Evolutionary conservation across 2,113 vertebrate genomes (phyloP).

Genomic region (Agelaius tricolor): DNA sequence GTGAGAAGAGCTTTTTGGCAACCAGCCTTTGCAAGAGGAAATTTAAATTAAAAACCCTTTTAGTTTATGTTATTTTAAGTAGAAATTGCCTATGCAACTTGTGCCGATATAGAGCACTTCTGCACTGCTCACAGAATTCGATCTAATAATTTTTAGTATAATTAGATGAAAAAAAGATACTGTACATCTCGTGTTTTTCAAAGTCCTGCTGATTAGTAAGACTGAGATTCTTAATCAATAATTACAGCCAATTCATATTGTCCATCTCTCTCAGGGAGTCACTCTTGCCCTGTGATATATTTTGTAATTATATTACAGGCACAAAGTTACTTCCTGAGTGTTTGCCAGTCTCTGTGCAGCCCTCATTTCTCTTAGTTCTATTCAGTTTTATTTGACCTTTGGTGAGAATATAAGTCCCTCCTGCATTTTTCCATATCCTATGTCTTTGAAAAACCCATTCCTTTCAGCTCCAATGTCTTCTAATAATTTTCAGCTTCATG

Average conservation of each 20-base stretch:
- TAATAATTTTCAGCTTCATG: neutral
- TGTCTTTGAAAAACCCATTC: neutral
- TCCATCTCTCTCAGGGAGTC: neutral
- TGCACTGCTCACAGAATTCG: neutral
- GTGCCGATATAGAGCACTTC: neutral
- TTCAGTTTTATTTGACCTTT: neutral
- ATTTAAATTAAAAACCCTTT: slow-evolving; percentile 26
- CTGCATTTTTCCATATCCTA: neutral
- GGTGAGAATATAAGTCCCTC: neutral
- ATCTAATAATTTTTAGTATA: neutral
- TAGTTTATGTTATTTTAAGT: neutral
- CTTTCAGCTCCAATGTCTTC: neutral
- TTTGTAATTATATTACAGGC: neutral
- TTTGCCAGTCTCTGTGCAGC: neutral
- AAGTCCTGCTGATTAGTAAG: neutral
- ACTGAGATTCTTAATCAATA: neutral
- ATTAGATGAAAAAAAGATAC: neutral
- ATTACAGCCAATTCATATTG: neutral
- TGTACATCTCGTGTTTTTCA: neutral
- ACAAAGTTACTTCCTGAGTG: neutral
- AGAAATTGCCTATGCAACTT: neutral
- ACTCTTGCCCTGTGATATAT: neutral
- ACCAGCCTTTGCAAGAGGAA: neutral
- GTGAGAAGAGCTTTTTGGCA: slow-evolving; percentile 15
- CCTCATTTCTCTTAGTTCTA: neutral